A percentile compares a stretch with the other conserved stretches of the same genome.
Evolutionary conservation across 2,797 vertebrate genomes (phyloP).

Genomic region (Coreius guichenoti): DNA sequence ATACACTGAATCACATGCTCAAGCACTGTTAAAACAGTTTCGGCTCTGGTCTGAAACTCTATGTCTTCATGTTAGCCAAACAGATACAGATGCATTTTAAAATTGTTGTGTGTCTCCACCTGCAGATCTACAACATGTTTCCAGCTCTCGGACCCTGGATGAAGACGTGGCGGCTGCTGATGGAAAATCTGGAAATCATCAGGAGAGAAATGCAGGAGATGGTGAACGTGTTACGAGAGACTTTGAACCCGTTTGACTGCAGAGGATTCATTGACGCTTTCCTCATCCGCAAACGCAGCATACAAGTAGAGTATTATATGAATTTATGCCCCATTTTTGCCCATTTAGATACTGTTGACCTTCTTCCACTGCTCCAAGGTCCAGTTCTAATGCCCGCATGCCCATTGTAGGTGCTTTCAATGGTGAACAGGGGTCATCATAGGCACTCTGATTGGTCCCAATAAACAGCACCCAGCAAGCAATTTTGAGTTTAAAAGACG

Average conservation of each 20-base stretch:
- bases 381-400: no score
- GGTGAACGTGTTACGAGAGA: slow-evolving; percentile 18
- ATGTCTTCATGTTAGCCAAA: background rate
- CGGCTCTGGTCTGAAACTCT: background rate
- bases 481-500: no score
- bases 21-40: background rate
- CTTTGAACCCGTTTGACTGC: slow-evolving; percentile 32
- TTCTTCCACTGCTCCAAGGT: no score
- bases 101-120: background rate
- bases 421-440: no score
- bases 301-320: background rate
- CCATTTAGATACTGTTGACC: no score
- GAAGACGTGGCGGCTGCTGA: background rate
- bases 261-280: slow-evolving; percentile 54
- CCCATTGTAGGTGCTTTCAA: no score
- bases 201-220: slow-evolving; percentile 2
- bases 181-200: background rate
- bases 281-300: slow-evolving; percentile 38
- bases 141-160: slow-evolving; percentile 30
- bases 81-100: background rate
- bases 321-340: background rate
- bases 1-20: background rate
- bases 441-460: no score
- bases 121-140: slow-evolving; percentile 49
- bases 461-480: no score